These are phyloP conservation scores for Morpho deidamia DNA, from an alignment of 2,888 invertebrate species.

Conservation along the genomic window DNA sequence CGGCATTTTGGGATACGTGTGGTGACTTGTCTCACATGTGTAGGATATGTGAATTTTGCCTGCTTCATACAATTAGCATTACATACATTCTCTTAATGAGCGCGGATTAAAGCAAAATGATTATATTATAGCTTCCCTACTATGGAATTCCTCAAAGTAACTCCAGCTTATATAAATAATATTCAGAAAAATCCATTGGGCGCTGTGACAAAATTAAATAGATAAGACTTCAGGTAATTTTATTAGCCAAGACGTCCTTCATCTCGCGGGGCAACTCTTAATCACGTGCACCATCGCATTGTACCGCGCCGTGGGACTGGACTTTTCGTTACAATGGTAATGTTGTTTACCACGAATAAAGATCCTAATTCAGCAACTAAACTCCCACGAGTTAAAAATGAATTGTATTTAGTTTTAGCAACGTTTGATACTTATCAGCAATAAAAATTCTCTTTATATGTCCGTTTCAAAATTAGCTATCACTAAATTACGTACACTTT, in stretches of 20 bases:
- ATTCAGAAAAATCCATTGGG: background rate
- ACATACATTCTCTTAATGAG: no score
- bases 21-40: no score
- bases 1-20: no score
- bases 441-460: no score
- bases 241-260: slow-evolving; percentile 12
- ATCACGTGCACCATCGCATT: slow-evolving; percentile 9
- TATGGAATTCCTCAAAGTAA: no score
- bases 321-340: slow-evolving; percentile 8
- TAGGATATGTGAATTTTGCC: no score
- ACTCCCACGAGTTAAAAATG: slow-evolving; percentile 10
- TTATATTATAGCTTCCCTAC: no score
- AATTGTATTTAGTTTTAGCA: background rate
- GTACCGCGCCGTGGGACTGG: slow-evolving; percentile 18
- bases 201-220: background rate
- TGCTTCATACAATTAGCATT: no score
- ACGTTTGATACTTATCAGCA: background rate
- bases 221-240: background rate
- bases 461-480: no score
- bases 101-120: no score
- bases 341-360: slow-evolving; percentile 12
- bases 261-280: background rate
- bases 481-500: no score
- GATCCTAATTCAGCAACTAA: slow-evolving; percentile 5
- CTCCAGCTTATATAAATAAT: no score